Percentiles rank a stretch among this genome's conserved stretches.
Conservation (phyloP, 2,797 vertebrate genomes). For the Echiichthys vipera region DNA sequence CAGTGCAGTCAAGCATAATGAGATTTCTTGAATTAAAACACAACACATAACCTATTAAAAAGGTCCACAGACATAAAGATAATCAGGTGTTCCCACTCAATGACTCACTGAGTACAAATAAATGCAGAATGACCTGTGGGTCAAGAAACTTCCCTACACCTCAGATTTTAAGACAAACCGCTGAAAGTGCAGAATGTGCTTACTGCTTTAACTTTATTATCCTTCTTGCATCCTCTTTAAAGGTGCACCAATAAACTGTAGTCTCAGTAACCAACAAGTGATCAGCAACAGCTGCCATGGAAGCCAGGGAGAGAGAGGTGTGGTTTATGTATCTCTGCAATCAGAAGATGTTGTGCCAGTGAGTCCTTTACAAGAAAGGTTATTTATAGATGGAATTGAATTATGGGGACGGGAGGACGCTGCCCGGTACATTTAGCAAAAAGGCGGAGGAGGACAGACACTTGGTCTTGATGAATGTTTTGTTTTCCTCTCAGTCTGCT, state of each 20-base stretch:
- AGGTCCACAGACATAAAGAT: background rate
- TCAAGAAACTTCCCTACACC: background rate
- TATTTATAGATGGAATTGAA: conserved; percentile 81
- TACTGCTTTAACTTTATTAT: conserved; percentile 34
- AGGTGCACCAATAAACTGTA: conserved; percentile 37
- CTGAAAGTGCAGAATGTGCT: conserved; percentile 41
- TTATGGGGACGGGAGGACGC: conserved; percentile 64
- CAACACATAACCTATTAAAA: background rate
- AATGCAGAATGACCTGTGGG: conserved; percentile 6
- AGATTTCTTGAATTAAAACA: background rate
- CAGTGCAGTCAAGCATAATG: background rate
- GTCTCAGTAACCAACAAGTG: conserved; percentile 28
- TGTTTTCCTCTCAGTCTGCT: conserved; percentile 41
- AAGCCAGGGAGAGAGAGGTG: conserved; percentile 18
- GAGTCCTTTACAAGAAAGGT: conserved; percentile 67
- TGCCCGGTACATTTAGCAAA: conserved; percentile 51
- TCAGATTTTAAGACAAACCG: conserved; percentile 25
- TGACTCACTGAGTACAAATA: conserved; percentile 10
- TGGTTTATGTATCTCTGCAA: conserved; percentile 52
- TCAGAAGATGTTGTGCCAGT: conserved; percentile 65
- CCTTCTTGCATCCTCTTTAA: conserved; percentile 38
- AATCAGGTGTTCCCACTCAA: conserved; percentile 7
- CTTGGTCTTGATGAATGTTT: conserved; percentile 60
- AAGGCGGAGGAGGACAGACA: conserved; percentile 58
- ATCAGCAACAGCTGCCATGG: conserved; percentile 59